These are phyloP conservation scores for Heterodera carotae DNA, from an alignment of 1,140 invertebrate species.

Conservation along the genomic window DNA sequence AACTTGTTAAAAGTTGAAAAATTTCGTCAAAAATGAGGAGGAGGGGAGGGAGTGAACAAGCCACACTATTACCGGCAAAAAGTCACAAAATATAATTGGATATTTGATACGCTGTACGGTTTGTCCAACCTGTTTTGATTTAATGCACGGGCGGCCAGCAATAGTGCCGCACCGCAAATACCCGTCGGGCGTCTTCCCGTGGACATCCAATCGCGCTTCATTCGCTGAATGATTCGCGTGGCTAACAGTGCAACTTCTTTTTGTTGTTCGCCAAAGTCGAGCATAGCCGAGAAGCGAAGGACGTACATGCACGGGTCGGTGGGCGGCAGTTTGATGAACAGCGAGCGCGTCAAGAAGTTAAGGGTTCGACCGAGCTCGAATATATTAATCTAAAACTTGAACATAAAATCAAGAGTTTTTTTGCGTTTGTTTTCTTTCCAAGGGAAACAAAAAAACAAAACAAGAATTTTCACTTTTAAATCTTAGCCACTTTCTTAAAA, in stretches of 20 bases:
- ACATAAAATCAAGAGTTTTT: background rate
- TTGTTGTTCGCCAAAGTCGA: constrained; percentile 77
- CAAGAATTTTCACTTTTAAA: too few relatives aligned
- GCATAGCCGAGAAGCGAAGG: constrained; percentile 85
- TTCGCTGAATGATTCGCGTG: constrained; percentile 85
- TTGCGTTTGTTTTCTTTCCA: too few relatives aligned
- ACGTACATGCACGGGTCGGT: constrained; percentile 91
- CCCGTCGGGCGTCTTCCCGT: constrained; percentile 88
- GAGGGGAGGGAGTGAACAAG: too few relatives aligned
- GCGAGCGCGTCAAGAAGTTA: constrained; percentile 80
- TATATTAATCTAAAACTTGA: constrained; percentile 80
- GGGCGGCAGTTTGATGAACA: constrained; percentile 89
- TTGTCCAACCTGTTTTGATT: constrained; percentile 74
- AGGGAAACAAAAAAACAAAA: too few relatives aligned
- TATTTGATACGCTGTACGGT: background rate
- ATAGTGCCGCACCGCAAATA: constrained; percentile 88
- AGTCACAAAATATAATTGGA: too few relatives aligned
- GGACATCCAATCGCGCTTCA: constrained; percentile 97
- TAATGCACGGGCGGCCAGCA: constrained; percentile 89
- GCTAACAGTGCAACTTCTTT: constrained; percentile 82
- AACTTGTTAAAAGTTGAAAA: too few relatives aligned
- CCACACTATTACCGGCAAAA: too few relatives aligned
- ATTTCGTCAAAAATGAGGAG: too few relatives aligned
- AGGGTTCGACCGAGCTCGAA: constrained; percentile 92
- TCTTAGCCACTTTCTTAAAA: too few relatives aligned